phyloP scores from a whole-genome alignment of 2,888 invertebrate species.

The Apoda limacodes region DNA sequence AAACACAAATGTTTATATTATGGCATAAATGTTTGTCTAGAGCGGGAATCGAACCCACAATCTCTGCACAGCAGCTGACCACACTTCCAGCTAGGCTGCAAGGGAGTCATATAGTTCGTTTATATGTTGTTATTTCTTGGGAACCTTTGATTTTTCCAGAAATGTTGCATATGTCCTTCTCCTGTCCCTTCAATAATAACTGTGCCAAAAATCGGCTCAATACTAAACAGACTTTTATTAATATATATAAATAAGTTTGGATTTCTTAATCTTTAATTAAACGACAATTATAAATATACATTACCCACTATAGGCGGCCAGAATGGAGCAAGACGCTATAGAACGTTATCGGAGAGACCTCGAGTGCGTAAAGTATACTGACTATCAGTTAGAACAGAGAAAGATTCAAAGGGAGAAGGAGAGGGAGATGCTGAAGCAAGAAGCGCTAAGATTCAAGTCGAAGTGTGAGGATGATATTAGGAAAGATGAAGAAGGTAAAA shows the following conservation, averaged over 20 bases:
- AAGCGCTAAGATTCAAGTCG: slow-evolving; percentile 32
- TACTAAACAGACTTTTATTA: too few species aligned
- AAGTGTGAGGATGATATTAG: slow-evolving; percentile 36
- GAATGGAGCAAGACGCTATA: slow-evolving; percentile 63
- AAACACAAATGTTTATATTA: too few species aligned
- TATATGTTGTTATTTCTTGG: too few species aligned
- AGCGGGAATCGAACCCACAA: too few species aligned
- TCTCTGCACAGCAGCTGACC: too few species aligned
- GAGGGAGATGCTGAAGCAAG: slow-evolving; percentile 37
- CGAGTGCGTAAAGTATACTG: slow-evolving; percentile 36
- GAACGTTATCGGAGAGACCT: slow-evolving; percentile 40
- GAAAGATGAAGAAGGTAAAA: slow-evolving; percentile 45
- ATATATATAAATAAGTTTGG: not conserved
- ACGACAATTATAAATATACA: not conserved
- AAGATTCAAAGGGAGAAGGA: slow-evolving; percentile 32
- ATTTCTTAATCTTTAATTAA: not conserved
- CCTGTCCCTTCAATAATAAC: too few species aligned
- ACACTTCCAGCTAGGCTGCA: too few species aligned
- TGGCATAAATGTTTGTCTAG: too few species aligned
- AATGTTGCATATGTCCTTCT: too few species aligned
- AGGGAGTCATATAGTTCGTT: too few species aligned
- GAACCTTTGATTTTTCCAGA: too few species aligned
- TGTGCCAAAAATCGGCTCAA: too few species aligned
- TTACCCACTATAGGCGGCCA: slow-evolving; percentile 42
- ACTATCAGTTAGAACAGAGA: slow-evolving; percentile 33